Evolutionary conservation across 2,113 vertebrate species (phyloP).

Genomic region (Sinocyclocheilus anophthalmus): DNA sequence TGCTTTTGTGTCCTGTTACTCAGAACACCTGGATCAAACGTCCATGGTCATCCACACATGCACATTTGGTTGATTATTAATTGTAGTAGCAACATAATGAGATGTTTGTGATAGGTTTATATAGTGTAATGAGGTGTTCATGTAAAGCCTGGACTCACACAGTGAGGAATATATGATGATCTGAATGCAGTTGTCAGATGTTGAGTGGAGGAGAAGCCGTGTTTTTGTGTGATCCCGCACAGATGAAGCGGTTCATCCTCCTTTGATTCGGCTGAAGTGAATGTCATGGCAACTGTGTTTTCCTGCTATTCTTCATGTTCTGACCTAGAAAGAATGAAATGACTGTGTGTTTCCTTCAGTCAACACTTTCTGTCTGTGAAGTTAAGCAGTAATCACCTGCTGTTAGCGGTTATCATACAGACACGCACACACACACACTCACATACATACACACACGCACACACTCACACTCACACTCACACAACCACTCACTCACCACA

Average conservation of each 20-base stretch:
- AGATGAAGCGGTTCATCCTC: neutral
- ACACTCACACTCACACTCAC: neutral
- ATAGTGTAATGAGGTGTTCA: too few relatives aligned
- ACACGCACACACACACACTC: neutral
- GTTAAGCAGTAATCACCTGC: slow-evolving; percentile 43
- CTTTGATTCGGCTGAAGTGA: neutral
- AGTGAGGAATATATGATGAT: too few relatives aligned
- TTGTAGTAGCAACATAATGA: too few relatives aligned
- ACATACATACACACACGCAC: neutral
- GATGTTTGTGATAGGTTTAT: too few relatives aligned
- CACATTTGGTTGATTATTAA: too few relatives aligned
- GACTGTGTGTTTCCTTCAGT: slow-evolving; percentile 12
- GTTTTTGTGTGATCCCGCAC: neutral
- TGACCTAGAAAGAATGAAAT: slow-evolving; percentile 10
- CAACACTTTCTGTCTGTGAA: slow-evolving; percentile 15
- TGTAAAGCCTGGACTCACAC: too few relatives aligned
- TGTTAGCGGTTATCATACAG: slow-evolving; percentile 21
- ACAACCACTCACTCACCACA: too few relatives aligned
- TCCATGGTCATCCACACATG: too few relatives aligned
- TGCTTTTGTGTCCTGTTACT: too few relatives aligned
- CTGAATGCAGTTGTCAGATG: too few relatives aligned
- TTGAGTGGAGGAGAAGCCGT: too few relatives aligned
- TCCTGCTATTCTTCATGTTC: neutral
- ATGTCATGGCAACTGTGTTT: neutral
- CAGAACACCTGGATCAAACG: too few relatives aligned